phyloP scores from a whole-genome alignment of 2,888 invertebrate species.

The Sinelater perroti region DNA sequence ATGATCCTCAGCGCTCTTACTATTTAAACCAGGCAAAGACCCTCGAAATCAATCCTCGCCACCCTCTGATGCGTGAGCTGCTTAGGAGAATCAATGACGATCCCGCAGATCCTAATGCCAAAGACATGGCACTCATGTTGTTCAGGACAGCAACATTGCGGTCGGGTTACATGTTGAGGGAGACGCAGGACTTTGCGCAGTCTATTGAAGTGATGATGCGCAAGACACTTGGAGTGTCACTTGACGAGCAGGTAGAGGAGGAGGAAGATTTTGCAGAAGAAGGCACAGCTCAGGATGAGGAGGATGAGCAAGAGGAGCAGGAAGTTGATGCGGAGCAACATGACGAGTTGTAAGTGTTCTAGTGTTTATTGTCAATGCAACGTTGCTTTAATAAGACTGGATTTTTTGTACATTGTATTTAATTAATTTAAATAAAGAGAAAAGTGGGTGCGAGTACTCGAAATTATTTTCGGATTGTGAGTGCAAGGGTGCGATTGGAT shows the following conservation, averaged over 20 bases:
- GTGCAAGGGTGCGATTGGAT: too few species aligned
- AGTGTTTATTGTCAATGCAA: slow-evolving; percentile 12
- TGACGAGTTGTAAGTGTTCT: slow-evolving; percentile 65
- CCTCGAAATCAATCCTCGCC: slow-evolving; percentile 96
- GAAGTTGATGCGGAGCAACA: slow-evolving; percentile 60
- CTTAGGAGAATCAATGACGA: slow-evolving; percentile 82
- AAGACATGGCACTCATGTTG: slow-evolving; percentile 87
- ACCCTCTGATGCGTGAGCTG: slow-evolving; percentile 93
- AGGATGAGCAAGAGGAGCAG: slow-evolving; percentile 54
- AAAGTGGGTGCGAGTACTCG: too few species aligned
- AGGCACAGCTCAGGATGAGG: slow-evolving; percentile 59
- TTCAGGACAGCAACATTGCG: slow-evolving; percentile 91
- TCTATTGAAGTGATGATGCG: slow-evolving; percentile 91
- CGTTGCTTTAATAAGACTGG: too few species aligned
- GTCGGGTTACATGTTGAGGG: slow-evolving; percentile 92
- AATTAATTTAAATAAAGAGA: slow-evolving; percentile 26
- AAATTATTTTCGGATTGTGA: too few species aligned
- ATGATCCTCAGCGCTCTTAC: slow-evolving; percentile 89
- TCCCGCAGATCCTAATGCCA: slow-evolving; percentile 78
- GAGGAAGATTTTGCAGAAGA: slow-evolving; percentile 60
- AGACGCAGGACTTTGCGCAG: slow-evolving; percentile 88
- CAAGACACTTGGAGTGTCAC: slow-evolving; percentile 77
- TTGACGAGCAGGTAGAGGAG: slow-evolving; percentile 71
- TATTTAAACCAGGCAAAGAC: slow-evolving; percentile 96
- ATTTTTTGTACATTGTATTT: slow-evolving; percentile 35